Conservation (phyloP, 1,140 invertebrate species). For the Daktulosphaira vitifoliae region DNA sequence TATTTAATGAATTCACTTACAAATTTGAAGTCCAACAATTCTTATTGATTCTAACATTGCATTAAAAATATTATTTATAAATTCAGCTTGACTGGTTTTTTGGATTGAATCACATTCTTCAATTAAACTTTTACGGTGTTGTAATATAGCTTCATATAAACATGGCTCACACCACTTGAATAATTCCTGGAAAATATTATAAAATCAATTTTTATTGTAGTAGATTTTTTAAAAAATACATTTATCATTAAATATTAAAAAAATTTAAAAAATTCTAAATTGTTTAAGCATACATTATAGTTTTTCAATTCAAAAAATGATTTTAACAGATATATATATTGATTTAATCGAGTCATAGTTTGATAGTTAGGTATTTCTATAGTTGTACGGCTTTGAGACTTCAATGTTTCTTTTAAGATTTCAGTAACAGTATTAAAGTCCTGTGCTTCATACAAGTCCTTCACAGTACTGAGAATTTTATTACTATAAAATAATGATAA, state of each 20-base stretch:
- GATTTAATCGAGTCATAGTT: conserved; percentile 47
- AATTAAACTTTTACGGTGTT: conserved; percentile 35
- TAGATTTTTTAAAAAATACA: too few species aligned
- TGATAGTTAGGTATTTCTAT: conserved; percentile 30
- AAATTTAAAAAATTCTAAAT: conserved; percentile 31
- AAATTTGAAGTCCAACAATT: conserved; percentile 49
- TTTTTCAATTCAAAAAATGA: conserved; percentile 44
- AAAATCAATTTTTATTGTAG: not conserved
- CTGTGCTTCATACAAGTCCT: conserved; percentile 52
- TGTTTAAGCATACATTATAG: conserved; percentile 42
- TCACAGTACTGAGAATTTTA: conserved; percentile 49
- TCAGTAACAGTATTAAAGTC: conserved; percentile 55
- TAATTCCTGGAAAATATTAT: conserved; percentile 43
- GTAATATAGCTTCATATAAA: conserved; percentile 37
- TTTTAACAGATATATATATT: conserved; percentile 59
- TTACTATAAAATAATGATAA: conserved; percentile 42
- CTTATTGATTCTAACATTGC: conserved; percentile 57
- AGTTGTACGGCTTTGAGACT: conserved; percentile 40
- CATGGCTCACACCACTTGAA: conserved; percentile 35
- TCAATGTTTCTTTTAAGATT: conserved; percentile 57
- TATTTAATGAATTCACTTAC: conserved; percentile 43
- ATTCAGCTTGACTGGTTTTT: conserved; percentile 53
- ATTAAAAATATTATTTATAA: conserved; percentile 57
- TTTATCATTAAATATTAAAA: not conserved
- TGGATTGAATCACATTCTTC: conserved; percentile 43